A percentile compares a stretch with the other conserved stretches of the same genome.
phyloP scores from a whole-genome alignment of 2,797 vertebrate species.

The Typhlichthys subterraneus region DNA sequence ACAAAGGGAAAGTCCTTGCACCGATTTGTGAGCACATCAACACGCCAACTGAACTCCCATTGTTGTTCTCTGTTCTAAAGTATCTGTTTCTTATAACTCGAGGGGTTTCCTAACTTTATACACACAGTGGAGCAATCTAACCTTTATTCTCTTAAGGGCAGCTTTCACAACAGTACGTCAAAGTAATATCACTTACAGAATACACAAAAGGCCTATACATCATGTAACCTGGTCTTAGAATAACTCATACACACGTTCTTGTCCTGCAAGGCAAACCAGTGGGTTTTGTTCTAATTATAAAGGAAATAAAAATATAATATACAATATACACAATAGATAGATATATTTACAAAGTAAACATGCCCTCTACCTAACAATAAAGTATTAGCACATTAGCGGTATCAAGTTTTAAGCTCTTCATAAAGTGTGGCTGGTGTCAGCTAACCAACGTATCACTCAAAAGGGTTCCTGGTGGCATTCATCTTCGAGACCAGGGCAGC shows the following conservation, averaged over 20 bases:
- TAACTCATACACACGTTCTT: conserved; percentile 4
- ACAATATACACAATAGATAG: too few species aligned
- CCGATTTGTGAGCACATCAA: conserved; percentile 27
- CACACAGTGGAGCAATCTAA: conserved; percentile 23
- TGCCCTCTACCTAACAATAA: not conserved
- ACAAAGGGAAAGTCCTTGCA: conserved; percentile 15
- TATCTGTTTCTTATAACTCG: conserved; percentile 38
- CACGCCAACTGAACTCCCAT: conserved; percentile 26
- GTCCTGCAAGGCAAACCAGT: not conserved
- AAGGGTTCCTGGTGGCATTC: not conserved
- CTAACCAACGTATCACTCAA: not conserved
- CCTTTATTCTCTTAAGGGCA: conserved; percentile 36
- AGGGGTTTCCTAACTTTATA: conserved; percentile 1
- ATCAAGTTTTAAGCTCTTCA: not conserved
- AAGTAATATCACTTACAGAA: conserved; percentile 23
- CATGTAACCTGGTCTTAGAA: conserved; percentile 12
- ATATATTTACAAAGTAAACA: not conserved
- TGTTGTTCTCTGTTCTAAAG: conserved; percentile 45
- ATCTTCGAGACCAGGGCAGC: not conserved
- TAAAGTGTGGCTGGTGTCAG: not conserved
- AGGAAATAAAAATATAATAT: not conserved
- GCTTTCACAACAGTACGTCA: conserved; percentile 15
- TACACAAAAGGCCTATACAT: conserved; percentile 10
- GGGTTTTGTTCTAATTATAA: not conserved
- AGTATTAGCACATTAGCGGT: not conserved